phyloP scores from a whole-genome alignment of 2,113 vertebrate genomes.

The Odocoileus virginianus region DNA sequence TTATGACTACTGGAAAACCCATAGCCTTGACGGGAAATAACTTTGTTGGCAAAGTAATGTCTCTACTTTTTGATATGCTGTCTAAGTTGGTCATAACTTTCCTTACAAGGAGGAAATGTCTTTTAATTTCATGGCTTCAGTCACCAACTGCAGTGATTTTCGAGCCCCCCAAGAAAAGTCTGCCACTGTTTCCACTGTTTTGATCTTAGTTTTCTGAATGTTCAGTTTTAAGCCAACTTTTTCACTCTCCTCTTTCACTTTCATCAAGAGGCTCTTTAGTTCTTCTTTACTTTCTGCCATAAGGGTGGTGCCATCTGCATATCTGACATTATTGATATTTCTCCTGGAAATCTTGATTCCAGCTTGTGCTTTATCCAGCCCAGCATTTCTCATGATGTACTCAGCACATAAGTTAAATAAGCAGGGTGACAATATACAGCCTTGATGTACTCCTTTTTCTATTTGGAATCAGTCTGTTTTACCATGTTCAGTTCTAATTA shows the following conservation, averaged over 20 bases:
- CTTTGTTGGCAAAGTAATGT: not conserved
- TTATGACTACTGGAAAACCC: not conserved
- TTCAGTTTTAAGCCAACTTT: not conserved
- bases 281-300: not conserved
- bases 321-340: not conserved
- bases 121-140: not conserved
- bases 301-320: not conserved
- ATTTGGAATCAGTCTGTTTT: not conserved
- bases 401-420: not conserved
- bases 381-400: not conserved
- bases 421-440: not conserved
- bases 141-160: not conserved
- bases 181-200: not conserved
- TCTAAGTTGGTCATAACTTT: not conserved
- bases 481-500: not conserved
- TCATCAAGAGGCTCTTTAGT: not conserved
- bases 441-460: not conserved
- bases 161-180: accelerated
- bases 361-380: not conserved
- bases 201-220: not conserved
- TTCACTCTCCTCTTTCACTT: not conserved
- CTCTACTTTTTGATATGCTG: not conserved
- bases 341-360: not conserved
- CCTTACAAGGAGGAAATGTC: not conserved
- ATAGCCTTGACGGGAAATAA: not conserved